A percentile compares a stretch with the other conserved stretches of the same genome.
These are phyloP conservation scores for Drosophila chauvacae DNA, from an alignment of 1,140 invertebrate species.

Conservation along the genomic window DNA sequence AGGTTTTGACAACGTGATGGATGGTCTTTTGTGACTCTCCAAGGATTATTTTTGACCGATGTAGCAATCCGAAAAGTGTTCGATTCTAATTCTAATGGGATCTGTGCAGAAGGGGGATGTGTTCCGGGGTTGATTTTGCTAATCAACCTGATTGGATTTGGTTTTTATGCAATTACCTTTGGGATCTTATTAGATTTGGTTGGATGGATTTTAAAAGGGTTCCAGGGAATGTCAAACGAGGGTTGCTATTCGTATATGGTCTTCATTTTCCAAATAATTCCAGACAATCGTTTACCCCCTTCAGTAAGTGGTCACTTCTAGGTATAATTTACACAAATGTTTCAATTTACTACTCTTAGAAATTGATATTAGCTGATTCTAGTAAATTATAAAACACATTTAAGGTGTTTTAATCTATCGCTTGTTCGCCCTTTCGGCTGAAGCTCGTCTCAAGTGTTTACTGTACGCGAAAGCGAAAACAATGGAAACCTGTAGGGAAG, in stretches of 20 bases:
- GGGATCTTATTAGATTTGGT: conserved; percentile 21
- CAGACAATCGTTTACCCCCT: not conserved
- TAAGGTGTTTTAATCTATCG: not conserved
- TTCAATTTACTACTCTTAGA: too few species aligned
- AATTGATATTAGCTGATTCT: too few species aligned
- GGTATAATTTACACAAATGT: not conserved
- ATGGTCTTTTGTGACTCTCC: conserved; percentile 24
- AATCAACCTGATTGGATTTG: conserved; percentile 40
- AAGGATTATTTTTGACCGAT: conserved; percentile 29
- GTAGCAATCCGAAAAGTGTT: conserved; percentile 29
- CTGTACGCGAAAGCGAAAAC: conserved; percentile 25
- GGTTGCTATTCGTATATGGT: not conserved
- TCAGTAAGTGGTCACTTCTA: not conserved
- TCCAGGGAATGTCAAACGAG: not conserved
- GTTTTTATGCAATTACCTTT: conserved; percentile 21
- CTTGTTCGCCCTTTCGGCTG: not conserved
- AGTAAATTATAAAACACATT: conserved; percentile 8
- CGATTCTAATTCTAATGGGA: conserved; percentile 26
- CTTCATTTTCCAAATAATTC: not conserved
- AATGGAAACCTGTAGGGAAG: conserved; percentile 30
- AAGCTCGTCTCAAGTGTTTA: conserved; percentile 58
- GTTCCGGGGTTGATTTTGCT: conserved; percentile 25
- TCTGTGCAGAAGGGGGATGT: not conserved
- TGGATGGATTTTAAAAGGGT: not conserved
- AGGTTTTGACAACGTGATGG: conserved; percentile 40